Percentiles rank a stretch among this genome's conserved stretches.
Evolutionary conservation across 1,140 invertebrate genomes (phyloP).

Genomic region (Danaus plexippus): DNA sequence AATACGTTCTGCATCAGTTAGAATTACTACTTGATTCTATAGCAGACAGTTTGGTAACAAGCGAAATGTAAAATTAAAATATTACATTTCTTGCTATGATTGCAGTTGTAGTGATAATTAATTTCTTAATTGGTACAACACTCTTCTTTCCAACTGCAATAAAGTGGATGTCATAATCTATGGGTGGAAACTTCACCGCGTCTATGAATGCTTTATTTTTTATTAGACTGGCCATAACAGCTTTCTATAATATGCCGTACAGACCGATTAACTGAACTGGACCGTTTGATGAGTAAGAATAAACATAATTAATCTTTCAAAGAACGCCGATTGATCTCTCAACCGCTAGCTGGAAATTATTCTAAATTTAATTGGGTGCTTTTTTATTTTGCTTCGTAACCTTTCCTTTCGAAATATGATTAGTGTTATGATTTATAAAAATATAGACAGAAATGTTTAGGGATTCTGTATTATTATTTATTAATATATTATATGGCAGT

Average conservation of each 20-base stretch:
- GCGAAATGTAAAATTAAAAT: too few relatives aligned
- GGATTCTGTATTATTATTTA: too few relatives aligned
- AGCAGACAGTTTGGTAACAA: too few relatives aligned
- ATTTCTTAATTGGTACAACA: too few relatives aligned
- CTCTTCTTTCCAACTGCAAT: too few relatives aligned
- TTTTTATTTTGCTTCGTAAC: conserved; percentile 33
- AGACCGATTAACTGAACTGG: conserved; percentile 51
- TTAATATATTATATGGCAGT: too few relatives aligned
- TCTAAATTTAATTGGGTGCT: conserved; percentile 44
- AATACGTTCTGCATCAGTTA: conserved; percentile 41
- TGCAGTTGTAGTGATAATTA: too few relatives aligned
- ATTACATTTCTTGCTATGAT: too few relatives aligned
- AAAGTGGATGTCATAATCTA: conserved; percentile 16
- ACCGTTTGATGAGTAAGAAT: conserved; percentile 53
- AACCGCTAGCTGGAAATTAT: conserved; percentile 47
- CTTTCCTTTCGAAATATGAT: too few relatives aligned
- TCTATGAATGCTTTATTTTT: conserved; percentile 14
- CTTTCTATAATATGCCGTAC: conserved; percentile 14
- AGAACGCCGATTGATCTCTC: conserved; percentile 49
- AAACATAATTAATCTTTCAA: conserved; percentile 65
- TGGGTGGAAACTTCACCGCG: conserved; percentile 11
- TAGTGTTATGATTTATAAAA: too few relatives aligned
- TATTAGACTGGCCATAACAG: conserved; percentile 15
- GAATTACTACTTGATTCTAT: too few relatives aligned
- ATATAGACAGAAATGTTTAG: too few relatives aligned